Base-by-base conservation (phyloP, 2,888 invertebrate species). In the Drosophila neutralis region DNA sequence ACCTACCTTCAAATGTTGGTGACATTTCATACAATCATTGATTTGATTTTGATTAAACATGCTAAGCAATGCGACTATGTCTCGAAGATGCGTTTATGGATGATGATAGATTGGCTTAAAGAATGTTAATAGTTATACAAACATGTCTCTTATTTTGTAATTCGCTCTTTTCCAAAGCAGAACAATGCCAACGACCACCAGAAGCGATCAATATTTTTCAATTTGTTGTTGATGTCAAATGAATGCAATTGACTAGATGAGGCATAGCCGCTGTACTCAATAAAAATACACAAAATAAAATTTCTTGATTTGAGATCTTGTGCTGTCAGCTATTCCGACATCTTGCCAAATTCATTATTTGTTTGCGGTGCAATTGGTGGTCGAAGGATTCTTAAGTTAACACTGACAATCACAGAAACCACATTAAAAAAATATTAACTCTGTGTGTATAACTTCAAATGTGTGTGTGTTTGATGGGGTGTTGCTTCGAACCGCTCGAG, bases 321-420 rank as follows among this genome's bases (percentile, higher is more conserved):
- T 69, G 86, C 86, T 82, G 63, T 92, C 92, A 92, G 92, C 92
- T 92, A 92, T 92, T 92, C 92, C 92, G 92, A 92, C 92, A 92
- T 92, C 92, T 92, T 92, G 92, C 92, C 92, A 92, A 91, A 83
- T 92, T 82, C 90, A 82, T 85, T 89, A 91, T 87, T 87, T 91
- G 90, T 76, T 11, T 54, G 38, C 21, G 52, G 7, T 54, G 52
- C 59, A 36, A 52, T 48, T 56, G 63, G 18, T 40, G 27, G 15
- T 13, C 11, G 8, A 40, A 64, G 65, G 61, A 66, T 18, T 45
- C 45, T 52, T 11, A 7, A 8, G 4, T 54, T 13, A 29, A 51
- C 42, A 24, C 8, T 52, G 27, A 58, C 29, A 48, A 6, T 18
- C 60, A 78, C 73, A 61, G 35, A 48, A 18, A 42, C 15, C 66